phyloP scores from a whole-genome alignment of 2,888 invertebrate genomes.

The Azorinus chamasolen region DNA sequence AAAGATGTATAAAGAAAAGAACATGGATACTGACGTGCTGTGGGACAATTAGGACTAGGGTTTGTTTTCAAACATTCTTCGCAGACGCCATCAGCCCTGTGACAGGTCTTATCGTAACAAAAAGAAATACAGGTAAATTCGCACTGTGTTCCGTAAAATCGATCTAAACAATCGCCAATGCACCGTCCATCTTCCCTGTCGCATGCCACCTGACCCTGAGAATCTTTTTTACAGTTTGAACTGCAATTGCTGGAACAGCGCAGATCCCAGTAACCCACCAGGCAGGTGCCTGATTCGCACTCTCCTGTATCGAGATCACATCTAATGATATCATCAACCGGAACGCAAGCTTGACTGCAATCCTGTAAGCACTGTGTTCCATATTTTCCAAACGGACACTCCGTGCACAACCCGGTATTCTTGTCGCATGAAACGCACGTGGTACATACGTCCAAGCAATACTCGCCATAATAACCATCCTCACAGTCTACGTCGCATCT shows the following conservation, averaged over 20 bases:
- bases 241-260: conserved; percentile 26
- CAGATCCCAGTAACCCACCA: conserved; percentile 27
- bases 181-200: conserved; percentile 30
- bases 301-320: conserved; percentile 35
- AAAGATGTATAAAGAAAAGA: no score
- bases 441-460: conserved; percentile 31
- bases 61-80: conserved; percentile 41
- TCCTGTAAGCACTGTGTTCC: conserved; percentile 33
- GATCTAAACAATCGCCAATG: conserved; percentile 10
- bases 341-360: conserved; percentile 50
- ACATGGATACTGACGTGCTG: conserved; percentile 46
- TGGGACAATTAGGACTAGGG: conserved; percentile 43
- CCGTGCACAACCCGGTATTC: conserved; percentile 32
- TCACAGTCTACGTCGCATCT: conserved; percentile 41
- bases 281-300: conserved; percentile 41
- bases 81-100: conserved; percentile 44
- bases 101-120: conserved; percentile 47
- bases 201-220: conserved; percentile 16
- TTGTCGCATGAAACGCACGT: conserved; percentile 43
- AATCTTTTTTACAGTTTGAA: conserved; percentile 24
- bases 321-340: conserved; percentile 10
- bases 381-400: conserved; percentile 33
- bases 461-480: conserved; percentile 39
- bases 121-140: conserved; percentile 35
- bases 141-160: conserved; percentile 40